Evolutionary conservation across 2,888 invertebrate species (phyloP).

Genomic region (Operophtera brumata): DNA sequence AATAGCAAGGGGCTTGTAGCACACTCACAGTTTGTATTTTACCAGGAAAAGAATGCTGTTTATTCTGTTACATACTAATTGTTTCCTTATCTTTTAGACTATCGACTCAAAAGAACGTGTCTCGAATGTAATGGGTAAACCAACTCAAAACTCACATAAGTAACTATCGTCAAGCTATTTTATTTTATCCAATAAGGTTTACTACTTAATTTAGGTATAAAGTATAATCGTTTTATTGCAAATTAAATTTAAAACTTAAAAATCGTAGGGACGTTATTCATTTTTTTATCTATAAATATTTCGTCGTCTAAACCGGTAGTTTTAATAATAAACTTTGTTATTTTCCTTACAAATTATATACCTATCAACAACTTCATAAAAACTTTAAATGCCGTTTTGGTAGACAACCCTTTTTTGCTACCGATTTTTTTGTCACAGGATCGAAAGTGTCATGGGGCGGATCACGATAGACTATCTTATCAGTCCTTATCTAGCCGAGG

Average conservation of each 20-base stretch:
- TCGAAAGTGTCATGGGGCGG: slow-evolving; percentile 52
- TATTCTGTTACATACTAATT: slow-evolving; percentile 26
- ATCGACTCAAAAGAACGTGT: slow-evolving; percentile 10
- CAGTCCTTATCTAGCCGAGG: slow-evolving; percentile 56
- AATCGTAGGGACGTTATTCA: too few species aligned
- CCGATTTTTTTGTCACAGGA: slow-evolving; percentile 40
- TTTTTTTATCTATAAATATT: too few species aligned
- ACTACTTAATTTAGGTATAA: too few species aligned
- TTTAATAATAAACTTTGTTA: background rate
- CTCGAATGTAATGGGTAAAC: background rate
- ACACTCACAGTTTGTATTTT: slow-evolving; percentile 24
- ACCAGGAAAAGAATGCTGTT: slow-evolving; percentile 35
- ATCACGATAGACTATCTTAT: slow-evolving; percentile 70
- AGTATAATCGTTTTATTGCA: too few species aligned
- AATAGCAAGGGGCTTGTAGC: slow-evolving; percentile 1
- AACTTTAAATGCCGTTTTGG: slow-evolving; percentile 1
- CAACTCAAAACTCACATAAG: background rate
- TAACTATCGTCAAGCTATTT: background rate
- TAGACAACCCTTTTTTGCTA: slow-evolving; percentile 16
- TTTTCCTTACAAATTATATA: background rate
- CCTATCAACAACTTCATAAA: background rate
- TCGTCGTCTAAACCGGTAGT: too few species aligned
- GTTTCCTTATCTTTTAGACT: slow-evolving; percentile 22
- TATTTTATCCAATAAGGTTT: background rate
- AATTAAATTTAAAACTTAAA: too few species aligned